Conservation (phyloP, 2,888 invertebrate species). For the Lepeophtheirus nordmannii region DNA sequence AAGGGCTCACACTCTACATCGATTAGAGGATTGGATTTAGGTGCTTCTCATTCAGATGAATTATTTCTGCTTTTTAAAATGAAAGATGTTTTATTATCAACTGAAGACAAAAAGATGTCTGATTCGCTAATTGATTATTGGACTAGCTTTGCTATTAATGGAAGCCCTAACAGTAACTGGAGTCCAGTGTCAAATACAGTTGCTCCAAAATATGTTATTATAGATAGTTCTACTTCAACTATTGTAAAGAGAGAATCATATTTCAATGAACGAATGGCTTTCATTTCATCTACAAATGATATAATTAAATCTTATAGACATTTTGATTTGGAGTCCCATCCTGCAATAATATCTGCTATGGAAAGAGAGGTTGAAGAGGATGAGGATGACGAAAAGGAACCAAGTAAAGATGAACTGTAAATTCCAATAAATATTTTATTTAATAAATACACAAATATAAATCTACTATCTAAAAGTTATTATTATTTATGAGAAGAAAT, state of each 20-base stretch:
- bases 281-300: slow-evolving; percentile 1
- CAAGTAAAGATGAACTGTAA: too few species aligned
- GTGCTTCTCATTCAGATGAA: neutral
- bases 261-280: neutral
- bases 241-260: neutral
- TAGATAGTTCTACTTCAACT: neutral
- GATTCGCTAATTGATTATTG: neutral
- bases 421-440: neutral
- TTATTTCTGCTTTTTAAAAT: neutral
- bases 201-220: neutral
- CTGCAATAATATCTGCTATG: neutral
- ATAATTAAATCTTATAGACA: neutral
- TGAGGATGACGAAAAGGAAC: neutral
- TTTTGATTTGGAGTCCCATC: neutral
- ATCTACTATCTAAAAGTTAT: too few species aligned
- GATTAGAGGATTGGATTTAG: neutral
- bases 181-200: neutral
- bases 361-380: neutral
- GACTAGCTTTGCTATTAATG: neutral
- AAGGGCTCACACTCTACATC: neutral
- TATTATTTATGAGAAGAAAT: too few species aligned
- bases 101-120: neutral
- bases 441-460: too few species aligned
- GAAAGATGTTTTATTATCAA: neutral
- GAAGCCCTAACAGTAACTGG: neutral